These are phyloP conservation scores for Mesopsocus fuscifrons DNA, from an alignment of 2,888 invertebrate species.

Conservation along the genomic window DNA sequence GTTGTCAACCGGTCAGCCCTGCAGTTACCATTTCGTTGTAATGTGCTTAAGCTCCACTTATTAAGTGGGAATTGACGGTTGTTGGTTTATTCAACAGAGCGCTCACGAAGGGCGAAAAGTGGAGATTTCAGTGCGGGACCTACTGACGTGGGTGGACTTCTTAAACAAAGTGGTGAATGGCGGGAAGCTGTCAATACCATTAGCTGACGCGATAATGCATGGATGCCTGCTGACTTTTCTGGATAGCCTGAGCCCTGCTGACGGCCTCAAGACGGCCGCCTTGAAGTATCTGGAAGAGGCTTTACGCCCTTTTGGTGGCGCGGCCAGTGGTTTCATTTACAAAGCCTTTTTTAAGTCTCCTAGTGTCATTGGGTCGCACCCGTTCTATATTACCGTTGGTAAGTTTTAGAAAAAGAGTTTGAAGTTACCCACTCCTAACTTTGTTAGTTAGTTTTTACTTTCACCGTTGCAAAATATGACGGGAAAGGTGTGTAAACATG, in stretches of 20 bases:
- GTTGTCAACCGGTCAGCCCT: too few species aligned
- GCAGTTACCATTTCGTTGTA: too few species aligned
- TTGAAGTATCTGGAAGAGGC: background rate
- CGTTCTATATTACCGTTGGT: constrained; percentile 8
- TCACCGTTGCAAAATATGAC: too few species aligned
- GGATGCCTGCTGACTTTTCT: constrained; percentile 83
- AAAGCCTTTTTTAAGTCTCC: constrained; percentile 9
- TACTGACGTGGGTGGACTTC: constrained; percentile 82
- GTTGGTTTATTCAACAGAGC: too few species aligned
- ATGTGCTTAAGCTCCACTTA: too few species aligned
- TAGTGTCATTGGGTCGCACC: constrained; percentile 8
- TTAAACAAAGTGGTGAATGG: constrained; percentile 40
- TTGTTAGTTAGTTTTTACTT: too few species aligned
- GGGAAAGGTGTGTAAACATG: too few species aligned
- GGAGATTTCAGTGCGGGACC: constrained; percentile 76
- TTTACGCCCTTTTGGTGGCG: background rate
- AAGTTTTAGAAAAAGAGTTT: too few species aligned
- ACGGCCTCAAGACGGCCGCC: background rate
- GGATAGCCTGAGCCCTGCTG: constrained; percentile 73
- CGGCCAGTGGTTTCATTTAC: background rate
- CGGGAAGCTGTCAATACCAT: constrained; percentile 16
- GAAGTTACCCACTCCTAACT: too few species aligned
- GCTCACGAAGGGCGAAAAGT: constrained; percentile 30
- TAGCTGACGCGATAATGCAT: constrained; percentile 58
- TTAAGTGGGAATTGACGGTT: too few species aligned